Evolutionary conservation across 2,888 invertebrate species (phyloP), one percentile per base, ranked within the genome.

Genomic region (Anarsia innoxiella): DNA sequence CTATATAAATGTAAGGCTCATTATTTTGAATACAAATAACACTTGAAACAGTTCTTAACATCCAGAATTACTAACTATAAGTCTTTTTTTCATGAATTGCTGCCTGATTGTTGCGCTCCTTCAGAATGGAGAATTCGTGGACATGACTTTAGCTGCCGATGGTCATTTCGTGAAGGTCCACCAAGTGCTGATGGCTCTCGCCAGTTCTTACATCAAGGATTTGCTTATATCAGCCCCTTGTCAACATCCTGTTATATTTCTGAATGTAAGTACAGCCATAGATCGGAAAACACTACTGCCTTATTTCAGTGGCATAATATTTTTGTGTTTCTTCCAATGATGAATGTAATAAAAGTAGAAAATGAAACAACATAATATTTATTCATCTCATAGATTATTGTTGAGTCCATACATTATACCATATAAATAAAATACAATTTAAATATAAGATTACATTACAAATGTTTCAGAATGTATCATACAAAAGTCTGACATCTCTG

Each of bases 91-190:
- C n/a, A n/a, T n/a, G n/a, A n/a, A n/a, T n/a, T n/a, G n/a, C n/a
- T n/a, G n/a, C n/a, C n/a, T n/a, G n/a, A n/a, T n/a, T n/a, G n/a
- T n/a, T n/a, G n/a, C n/a, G n/a, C n/a, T n/a, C n/a, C n/a, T 66
- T 14, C 56, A 84, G 84, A 83, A 77, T 73, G 83, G 75, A 5
- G 84, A 85, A 44, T 78, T 84, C 52, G 84, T 85, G 12, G 84
- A 85, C 37, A 74, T 84, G 76, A 85, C 84, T 0, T 39, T 85
- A 40, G 83, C 83, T 16, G 82, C 83, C 2, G 82, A 83, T 53
- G 83, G 82, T 1, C 77, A 78, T 43, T 65, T 74, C 40, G 82
- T 83, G 3, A 84, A 82, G 57, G 83, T 80, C 6, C 84, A 79
- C 40, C 74, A 78, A 53, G 56, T 75, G 6, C 41, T 79, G 14